Base-by-base conservation (phyloP, 1,140 invertebrate genomes). In the Drosophila bocki region DNA sequence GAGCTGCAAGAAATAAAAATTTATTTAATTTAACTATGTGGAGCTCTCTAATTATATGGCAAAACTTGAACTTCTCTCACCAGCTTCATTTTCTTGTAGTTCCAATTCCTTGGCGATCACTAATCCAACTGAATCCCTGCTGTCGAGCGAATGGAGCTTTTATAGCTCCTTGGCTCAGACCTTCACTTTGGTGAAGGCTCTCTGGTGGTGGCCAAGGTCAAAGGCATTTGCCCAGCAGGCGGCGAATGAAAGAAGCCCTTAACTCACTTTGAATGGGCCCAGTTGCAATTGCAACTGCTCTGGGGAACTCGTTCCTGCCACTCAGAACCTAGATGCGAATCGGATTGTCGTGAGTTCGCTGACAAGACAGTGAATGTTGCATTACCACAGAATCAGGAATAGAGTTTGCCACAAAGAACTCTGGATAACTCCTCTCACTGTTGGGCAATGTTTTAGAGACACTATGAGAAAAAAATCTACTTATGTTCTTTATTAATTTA, bases 221-320 rank as follows among this genome's bases (percentile, higher is more conserved):
- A 72, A 82, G 76, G 80, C 76, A 71, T 83, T 76, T 62, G 75
- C 51, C 51, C 42, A 26, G 44, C 37, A 59, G 67, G 67, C 69
- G 69, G 69, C 68, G 68, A 76, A 75, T 75, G 57, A 86, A 86
- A 86, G 83, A 69, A 82, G 44, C 76, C 65, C 63, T 80, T 87
- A 86, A 86, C 80, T 86, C 71, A 77, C 62, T 82, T 74, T 79
- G 79, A 79, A 75, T 70, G 71, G 42, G 29, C 39, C 35, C 64
- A 72, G 60, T 62, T 76, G 69, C 75, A 79, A 80, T 68, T 82
- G 80, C 80, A 78, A 17, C 9, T 12, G 48, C 26, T 17, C 69
- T 19, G 32, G n/a, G 67, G 53, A 72, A 72, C 69, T 50, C 69
- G 69, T 72, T 72, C 67, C 67, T 72, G 69, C 69, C 69, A 72